Percentiles rank a stretch among this genome's conserved stretches.
Conservation (phyloP, 1,140 invertebrate species). For the Hylaeus volcanicus region DNA sequence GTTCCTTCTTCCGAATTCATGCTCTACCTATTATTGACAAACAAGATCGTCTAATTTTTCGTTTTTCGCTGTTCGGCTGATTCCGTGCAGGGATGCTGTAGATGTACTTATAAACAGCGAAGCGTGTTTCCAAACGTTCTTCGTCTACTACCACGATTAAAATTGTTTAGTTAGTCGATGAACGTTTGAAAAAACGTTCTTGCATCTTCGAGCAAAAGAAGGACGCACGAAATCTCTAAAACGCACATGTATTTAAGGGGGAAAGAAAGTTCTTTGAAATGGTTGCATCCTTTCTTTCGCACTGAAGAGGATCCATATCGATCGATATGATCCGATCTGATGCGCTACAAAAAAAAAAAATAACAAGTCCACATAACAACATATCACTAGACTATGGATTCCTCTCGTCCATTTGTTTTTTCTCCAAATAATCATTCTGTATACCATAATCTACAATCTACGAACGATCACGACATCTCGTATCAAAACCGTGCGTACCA, state of each 20-base stretch:
- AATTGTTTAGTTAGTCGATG: not conserved
- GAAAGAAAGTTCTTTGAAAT: not conserved
- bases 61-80: not conserved
- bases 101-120: constrained; percentile 8
- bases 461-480: constrained; percentile 25
- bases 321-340: not conserved
- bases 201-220: constrained; percentile 7
- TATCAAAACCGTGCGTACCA: constrained; percentile 41
- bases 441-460: constrained; percentile 31
- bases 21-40: too few species aligned
- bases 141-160: not conserved
- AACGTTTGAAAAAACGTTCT: not conserved
- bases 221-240: not conserved
- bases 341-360: constrained; percentile 5
- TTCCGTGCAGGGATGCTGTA: constrained; percentile 12
- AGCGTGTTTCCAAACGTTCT: not conserved
- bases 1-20: not conserved
- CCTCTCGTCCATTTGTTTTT: constrained; percentile 11
- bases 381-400: constrained; percentile 34
- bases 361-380: constrained; percentile 46
- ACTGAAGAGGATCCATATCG: not conserved
- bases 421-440: constrained; percentile 13
- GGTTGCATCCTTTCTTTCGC: not conserved
- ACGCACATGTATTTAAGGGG: not conserved
- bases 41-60: not conserved